Evolutionary conservation across 2,113 vertebrate species (phyloP), one percentile per base, ranked within the genome.

Genomic region (Etia nguti): DNA sequence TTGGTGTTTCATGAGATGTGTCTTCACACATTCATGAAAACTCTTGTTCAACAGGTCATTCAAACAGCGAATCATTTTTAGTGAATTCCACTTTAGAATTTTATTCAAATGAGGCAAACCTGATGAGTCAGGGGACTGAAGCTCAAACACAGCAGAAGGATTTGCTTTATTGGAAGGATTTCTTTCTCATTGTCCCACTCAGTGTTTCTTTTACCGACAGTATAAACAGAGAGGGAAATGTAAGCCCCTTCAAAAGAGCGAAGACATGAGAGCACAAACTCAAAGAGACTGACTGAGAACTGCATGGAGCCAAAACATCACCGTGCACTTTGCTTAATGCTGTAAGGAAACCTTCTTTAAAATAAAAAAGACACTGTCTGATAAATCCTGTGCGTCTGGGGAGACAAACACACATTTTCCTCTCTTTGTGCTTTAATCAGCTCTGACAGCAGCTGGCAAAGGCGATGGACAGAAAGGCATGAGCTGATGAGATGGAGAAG

Each of bases 381-480:
- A 29, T 34, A 24, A 11, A 20, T 68, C 20, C 11, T 16, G 1
- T 31, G 60, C 13, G 7, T 86, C 36, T 80, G 55, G 6, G 36
- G 36, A 56, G 10, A 31, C 57, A 38, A 60, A 26, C 38, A 68
- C 57, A 54, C 31, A 16, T 86, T 77, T 70, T 50, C 62, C 50
- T 90, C 4, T 10, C 4, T 12, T 43, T 26, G 18, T 18, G 79
- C 43, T 87, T 70, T 80, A 75, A 88, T 65, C 80, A 8, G 68
- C 16, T 12, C 48, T 75, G 70, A 73, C 34, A 26, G 77, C 94
- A 89, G 90, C 90, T 88, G 86, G 62, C 56, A 24, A 52, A 34
- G 80, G 62, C 5, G 20, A 24, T 6, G 90, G 88, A 38, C 65
- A 12, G 62, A 20, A 55, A 29, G 36, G 18, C 48, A 26, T 79